These are phyloP conservation scores for Aplodontia rufa DNA, from an alignment of 2,113 vertebrate genomes.

Conservation along the genomic window DNA sequence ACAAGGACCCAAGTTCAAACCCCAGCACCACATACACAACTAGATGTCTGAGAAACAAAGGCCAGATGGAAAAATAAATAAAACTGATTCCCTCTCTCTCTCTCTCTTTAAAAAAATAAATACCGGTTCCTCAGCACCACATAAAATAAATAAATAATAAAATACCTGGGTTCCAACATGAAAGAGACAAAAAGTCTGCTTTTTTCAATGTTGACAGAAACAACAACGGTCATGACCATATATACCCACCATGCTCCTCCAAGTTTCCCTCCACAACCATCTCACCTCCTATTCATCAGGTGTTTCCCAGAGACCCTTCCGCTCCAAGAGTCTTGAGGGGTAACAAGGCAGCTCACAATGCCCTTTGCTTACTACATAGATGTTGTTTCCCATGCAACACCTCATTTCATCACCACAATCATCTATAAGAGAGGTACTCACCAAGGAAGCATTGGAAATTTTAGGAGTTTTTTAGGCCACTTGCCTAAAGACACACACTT, in stretches of 20 bases:
- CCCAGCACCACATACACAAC: too few species aligned
- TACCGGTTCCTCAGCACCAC: background rate
- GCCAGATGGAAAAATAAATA: too few species aligned
- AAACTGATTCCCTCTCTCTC: too few species aligned
- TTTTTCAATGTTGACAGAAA: conserved; percentile 30
- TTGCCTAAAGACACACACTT: background rate
- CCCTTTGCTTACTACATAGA: background rate
- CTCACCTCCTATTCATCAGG: background rate
- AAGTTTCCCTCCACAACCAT: background rate
- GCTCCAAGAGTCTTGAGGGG: background rate
- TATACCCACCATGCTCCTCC: background rate
- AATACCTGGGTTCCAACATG: background rate
- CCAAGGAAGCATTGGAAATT: background rate
- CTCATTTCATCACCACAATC: background rate
- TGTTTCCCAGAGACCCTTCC: background rate
- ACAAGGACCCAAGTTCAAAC: too few species aligned
- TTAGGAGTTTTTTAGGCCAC: background rate
- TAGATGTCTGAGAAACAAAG: too few species aligned
- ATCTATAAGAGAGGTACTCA: background rate
- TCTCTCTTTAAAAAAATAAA: too few species aligned
- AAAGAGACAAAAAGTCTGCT: conserved; percentile 32
- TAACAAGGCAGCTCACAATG: background rate
- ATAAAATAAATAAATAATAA: background rate
- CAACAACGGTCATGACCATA: background rate
- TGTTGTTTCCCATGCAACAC: background rate